These are phyloP conservation scores for Brachionus manjavacas DNA, from an alignment of 1,140 invertebrate genomes.

Conservation along the genomic window DNA sequence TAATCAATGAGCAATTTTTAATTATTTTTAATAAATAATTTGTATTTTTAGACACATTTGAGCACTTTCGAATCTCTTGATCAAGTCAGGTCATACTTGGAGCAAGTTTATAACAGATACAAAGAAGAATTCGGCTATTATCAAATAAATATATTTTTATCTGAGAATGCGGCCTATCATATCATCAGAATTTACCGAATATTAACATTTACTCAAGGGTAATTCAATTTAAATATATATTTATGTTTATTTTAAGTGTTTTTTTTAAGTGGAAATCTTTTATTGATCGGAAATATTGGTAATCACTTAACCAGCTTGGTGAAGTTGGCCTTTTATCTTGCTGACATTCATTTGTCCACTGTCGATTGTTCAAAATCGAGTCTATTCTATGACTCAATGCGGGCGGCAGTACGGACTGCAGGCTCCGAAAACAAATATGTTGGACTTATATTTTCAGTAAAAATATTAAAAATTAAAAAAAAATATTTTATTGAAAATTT, in stretches of 20 bases:
- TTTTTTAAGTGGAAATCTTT: slow-evolving; percentile 52
- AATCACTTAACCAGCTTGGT: slow-evolving; percentile 53
- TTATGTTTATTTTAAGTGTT: background rate
- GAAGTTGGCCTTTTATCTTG: slow-evolving; percentile 54
- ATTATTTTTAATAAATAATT: background rate
- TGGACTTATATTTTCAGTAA: slow-evolving; percentile 52
- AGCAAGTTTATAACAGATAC: slow-evolving; percentile 48
- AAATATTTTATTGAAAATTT: slow-evolving; percentile 16
- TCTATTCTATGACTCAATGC: slow-evolving; percentile 56
- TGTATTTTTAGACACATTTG: slow-evolving; percentile 28
- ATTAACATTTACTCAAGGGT: slow-evolving; percentile 56
- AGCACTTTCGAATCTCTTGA: slow-evolving; percentile 49
- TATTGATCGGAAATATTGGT: slow-evolving; percentile 54
- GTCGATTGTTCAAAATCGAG: slow-evolving; percentile 53
- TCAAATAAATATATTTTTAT: slow-evolving; percentile 53
- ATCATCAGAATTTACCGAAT: slow-evolving; percentile 54
- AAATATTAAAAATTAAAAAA: background rate
- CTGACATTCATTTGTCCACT: slow-evolving; percentile 51
- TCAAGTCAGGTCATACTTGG: slow-evolving; percentile 51
- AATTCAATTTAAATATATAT: slow-evolving; percentile 9
- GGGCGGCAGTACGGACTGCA: slow-evolving; percentile 53
- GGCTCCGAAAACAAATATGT: slow-evolving; percentile 55
- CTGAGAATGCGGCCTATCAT: slow-evolving; percentile 53
- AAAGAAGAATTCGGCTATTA: slow-evolving; percentile 56
- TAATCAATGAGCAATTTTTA: background rate